phyloP scores from a whole-genome alignment of 2,797 vertebrate species.

The Leptoclinus maculatus region DNA sequence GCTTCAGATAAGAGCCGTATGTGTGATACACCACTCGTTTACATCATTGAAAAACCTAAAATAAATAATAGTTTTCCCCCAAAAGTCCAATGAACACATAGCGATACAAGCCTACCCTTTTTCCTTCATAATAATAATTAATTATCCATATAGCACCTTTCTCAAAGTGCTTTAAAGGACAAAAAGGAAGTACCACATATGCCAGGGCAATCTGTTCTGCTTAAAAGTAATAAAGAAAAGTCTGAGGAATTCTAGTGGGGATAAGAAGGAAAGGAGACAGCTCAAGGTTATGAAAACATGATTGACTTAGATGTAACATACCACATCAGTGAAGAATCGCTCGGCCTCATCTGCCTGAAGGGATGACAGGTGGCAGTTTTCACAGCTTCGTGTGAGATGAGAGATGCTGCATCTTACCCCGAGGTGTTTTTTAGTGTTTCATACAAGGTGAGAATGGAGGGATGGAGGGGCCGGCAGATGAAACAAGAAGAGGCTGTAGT shows the following conservation, averaged over 20 bases:
- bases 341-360: conserved; percentile 22
- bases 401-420: conserved; percentile 33
- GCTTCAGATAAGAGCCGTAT: not conserved
- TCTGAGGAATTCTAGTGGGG: conserved; percentile 5
- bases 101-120: not conserved
- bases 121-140: no score
- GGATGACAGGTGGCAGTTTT: conserved; percentile 66
- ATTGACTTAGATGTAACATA: conserved; percentile 25
- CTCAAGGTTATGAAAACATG: conserved; percentile 31
- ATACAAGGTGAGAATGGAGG: not conserved
- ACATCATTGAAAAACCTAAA: not conserved
- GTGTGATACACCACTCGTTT: not conserved
- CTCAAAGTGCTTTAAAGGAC: not conserved
- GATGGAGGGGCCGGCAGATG: not conserved
- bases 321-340: conserved; percentile 13
- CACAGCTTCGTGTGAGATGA: conserved; percentile 53
- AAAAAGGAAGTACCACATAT: not conserved
- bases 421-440: conserved; percentile 34
- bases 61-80: no score
- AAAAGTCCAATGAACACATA: not conserved
- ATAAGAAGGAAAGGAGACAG: not conserved
- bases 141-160: not conserved
- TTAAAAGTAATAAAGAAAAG: not conserved
- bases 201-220: not conserved
- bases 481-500: conserved; percentile 5